Evolutionary conservation across 2,888 invertebrate species (phyloP), one percentile per base, ranked within the genome.

Genomic region (Quadroppia sp.): DNA sequence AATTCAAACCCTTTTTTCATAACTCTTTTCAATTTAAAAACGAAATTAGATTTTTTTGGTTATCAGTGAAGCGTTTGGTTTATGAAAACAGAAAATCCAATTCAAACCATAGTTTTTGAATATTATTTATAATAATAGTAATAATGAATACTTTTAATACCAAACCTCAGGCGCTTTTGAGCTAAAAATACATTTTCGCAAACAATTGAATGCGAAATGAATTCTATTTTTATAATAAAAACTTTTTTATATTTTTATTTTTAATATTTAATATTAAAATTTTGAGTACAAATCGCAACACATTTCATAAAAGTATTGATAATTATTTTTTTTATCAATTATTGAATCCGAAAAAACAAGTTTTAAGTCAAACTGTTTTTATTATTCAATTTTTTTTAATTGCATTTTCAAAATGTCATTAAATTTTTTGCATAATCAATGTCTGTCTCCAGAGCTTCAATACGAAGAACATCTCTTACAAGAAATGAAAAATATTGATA

Each of bases 401-500:
- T 7, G 36, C 36, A 36, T 7, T 36, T 48, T 20, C n/a, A n/a
- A n/a, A n/a, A n/a, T 25, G 25, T 28, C 15, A 17, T 71, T 36
- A n/a, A n/a, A n/a, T 17, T n/a, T 53, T 6, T n/a, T 4, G 28
- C n/a, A 64, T 72, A 40, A 25, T 69, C 20, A n/a, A 64, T 64
- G 17, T 64, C 36, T 64, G 20, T 36, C 17, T 36, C 15, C 9
- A 75, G 75, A 75, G 20, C n/a, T 75, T 6, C 30, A 61, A 25
- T 75, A 71, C 36, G 71, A 74, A 23, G 61, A 73, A 25, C 25
- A 36, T 15, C 56, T 73, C 13, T 28, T 75, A 13, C 15, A 53
- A 3, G 72, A 72, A 70, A 61, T 70, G 28, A 32, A 32, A 30
- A 70, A 50, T 20, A 64, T 50, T 17, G 75, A 75, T 59, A 48